Evolutionary conservation across 2,797 vertebrate genomes (phyloP).

Genomic region (Enoplosus armatus): DNA sequence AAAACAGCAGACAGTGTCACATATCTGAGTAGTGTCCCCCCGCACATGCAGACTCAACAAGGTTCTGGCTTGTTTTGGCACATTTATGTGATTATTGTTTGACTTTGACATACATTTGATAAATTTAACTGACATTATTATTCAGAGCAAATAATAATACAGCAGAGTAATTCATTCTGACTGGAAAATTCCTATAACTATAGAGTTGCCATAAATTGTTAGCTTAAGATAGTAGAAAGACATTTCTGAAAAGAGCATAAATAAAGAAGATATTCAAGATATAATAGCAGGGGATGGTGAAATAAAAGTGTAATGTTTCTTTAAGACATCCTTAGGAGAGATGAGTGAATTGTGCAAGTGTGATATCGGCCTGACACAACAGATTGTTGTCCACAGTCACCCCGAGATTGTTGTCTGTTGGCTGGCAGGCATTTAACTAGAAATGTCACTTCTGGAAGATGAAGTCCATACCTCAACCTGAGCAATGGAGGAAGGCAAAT

Average conservation of each 20-base stretch:
- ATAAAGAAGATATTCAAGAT: background rate
- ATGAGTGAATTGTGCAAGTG: conserved; percentile 29
- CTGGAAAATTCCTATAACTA: background rate
- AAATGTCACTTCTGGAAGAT: background rate
- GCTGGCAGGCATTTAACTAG: conserved; percentile 1
- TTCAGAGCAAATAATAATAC: background rate
- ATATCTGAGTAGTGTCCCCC: background rate
- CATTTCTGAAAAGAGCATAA: background rate
- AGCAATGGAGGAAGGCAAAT: background rate
- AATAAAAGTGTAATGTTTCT: conserved; percentile 24
- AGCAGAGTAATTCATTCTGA: background rate
- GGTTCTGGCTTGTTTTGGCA: background rate
- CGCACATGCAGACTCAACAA: background rate
- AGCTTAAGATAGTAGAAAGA: background rate
- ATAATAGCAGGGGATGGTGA: background rate
- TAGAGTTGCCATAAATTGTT: background rate
- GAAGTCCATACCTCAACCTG: background rate
- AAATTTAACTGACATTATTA: background rate
- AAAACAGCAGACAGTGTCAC: conserved; percentile 11
- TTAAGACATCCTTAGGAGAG: conserved; percentile 18
- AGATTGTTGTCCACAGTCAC: conserved; percentile 36
- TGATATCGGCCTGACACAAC: conserved; percentile 21
- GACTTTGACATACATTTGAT: background rate
- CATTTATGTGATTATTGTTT: background rate
- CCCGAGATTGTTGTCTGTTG: conserved; percentile 15